These are phyloP conservation scores for Cranoglanis bouderius DNA, from an alignment of 2,113 vertebrate genomes.

Conservation along the genomic window DNA sequence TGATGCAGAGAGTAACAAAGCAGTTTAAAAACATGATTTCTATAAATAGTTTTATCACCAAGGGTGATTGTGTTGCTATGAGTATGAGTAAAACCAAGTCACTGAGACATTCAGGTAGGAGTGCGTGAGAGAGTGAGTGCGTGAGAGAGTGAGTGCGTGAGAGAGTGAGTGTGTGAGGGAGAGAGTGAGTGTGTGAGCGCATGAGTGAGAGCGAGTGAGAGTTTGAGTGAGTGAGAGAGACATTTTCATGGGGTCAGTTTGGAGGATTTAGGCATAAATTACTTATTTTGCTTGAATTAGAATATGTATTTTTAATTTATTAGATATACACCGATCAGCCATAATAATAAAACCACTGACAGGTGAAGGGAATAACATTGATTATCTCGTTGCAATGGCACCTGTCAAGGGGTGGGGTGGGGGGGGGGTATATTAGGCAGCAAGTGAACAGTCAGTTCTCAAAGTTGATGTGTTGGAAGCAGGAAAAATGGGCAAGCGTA, in stretches of 20 bases:
- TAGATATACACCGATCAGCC: background rate
- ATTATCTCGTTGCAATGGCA: too few relatives aligned
- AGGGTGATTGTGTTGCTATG: background rate
- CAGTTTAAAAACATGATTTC: background rate
- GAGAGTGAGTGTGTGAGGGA: background rate
- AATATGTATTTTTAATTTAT: background rate
- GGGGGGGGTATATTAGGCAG: too few relatives aligned
- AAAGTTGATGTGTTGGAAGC: too few relatives aligned
- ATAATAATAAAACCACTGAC: background rate
- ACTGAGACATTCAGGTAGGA: background rate
- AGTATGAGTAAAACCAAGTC: background rate
- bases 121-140: background rate
- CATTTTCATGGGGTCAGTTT: background rate
- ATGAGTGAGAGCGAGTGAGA: too few relatives aligned
- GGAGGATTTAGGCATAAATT: background rate
- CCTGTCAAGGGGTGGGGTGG: too few relatives aligned
- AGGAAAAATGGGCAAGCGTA: too few relatives aligned
- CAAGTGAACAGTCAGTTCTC: too few relatives aligned
- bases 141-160: background rate
- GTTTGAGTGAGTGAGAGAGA: background rate
- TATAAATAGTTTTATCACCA: constrained; percentile 8
- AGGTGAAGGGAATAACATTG: too few relatives aligned
- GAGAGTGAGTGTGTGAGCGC: background rate
- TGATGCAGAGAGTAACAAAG: background rate
- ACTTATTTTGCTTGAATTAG: background rate